Percentiles rank a stretch among this genome's conserved stretches.
These are phyloP conservation scores for Gallinago jamesoni DNA, from an alignment of 2,113 vertebrate species.

Conservation along the genomic window DNA sequence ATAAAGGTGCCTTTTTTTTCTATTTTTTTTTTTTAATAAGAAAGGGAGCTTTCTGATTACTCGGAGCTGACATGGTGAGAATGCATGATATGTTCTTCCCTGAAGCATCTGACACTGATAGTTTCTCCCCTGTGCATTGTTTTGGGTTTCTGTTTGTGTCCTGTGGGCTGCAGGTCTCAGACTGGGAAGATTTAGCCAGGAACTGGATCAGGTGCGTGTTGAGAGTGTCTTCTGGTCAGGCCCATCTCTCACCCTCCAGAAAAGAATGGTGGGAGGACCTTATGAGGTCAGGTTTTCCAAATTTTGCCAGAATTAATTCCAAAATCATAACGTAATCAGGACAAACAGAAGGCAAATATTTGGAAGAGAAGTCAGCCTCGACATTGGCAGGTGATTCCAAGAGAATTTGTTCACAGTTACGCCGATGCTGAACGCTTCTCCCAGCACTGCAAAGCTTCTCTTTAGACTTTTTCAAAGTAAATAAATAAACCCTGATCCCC, in stretches of 20 bases:
- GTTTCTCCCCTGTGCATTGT: accelerated
- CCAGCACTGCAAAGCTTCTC: not conserved
- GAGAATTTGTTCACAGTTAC: not conserved
- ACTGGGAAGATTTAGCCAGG: not conserved
- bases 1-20: not conserved
- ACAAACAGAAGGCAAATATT: not conserved
- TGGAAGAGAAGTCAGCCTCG: not conserved
- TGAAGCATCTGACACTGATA: not conserved
- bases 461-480: not conserved
- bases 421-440: not conserved
- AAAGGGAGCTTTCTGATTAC: not conserved
- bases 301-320: not conserved
- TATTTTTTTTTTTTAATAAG: not conserved
- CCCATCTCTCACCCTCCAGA: not conserved
- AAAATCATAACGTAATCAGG: not conserved
- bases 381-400: not conserved
- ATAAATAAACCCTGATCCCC: not conserved
- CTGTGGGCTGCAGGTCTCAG: not conserved
- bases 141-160: not conserved
- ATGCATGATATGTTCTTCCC: not conserved
- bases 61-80: not conserved
- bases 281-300: not conserved
- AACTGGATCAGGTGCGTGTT: not conserved
- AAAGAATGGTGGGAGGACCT: not conserved
- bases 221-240: not conserved